Percentiles rank a stretch among this genome's conserved stretches.
phyloP scores from a whole-genome alignment of 1,140 invertebrate genomes.

The Diorhabda elongata region DNA sequence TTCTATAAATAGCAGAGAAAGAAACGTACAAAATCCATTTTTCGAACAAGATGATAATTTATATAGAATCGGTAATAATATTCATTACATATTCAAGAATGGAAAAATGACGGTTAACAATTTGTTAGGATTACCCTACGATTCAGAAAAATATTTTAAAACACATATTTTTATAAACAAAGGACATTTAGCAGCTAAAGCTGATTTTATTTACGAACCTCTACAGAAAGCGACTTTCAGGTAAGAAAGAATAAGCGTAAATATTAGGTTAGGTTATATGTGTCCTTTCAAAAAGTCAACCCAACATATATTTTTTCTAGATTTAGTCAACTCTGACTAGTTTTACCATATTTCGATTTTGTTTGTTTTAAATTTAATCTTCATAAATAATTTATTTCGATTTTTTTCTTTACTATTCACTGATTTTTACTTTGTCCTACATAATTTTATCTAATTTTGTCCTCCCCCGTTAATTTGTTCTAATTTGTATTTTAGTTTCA shows the following conservation, averaged over 20 bases:
- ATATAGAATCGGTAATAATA: neutral
- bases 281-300: too few relatives aligned
- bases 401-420: too few relatives aligned
- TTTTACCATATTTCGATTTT: too few relatives aligned
- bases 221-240: constrained; percentile 59
- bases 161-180: constrained; percentile 50
- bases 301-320: too few relatives aligned
- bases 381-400: too few relatives aligned
- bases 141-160: constrained; percentile 36
- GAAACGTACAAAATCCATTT: neutral
- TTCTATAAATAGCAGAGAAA: neutral
- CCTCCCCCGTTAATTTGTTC: too few relatives aligned
- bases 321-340: too few relatives aligned
- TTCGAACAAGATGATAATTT: neutral
- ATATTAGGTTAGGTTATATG: too few relatives aligned
- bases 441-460: too few relatives aligned
- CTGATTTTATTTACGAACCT: constrained; percentile 57
- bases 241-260: neutral
- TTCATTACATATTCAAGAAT: neutral
- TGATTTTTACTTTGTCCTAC: too few relatives aligned
- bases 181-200: constrained; percentile 64
- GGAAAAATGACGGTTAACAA: constrained; percentile 25
- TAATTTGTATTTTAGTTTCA: too few relatives aligned
- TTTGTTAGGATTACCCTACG: constrained; percentile 37
- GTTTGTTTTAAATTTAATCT: too few relatives aligned